Conservation (phyloP, 2,888 invertebrate species). For the Fragum fragum region DNA sequence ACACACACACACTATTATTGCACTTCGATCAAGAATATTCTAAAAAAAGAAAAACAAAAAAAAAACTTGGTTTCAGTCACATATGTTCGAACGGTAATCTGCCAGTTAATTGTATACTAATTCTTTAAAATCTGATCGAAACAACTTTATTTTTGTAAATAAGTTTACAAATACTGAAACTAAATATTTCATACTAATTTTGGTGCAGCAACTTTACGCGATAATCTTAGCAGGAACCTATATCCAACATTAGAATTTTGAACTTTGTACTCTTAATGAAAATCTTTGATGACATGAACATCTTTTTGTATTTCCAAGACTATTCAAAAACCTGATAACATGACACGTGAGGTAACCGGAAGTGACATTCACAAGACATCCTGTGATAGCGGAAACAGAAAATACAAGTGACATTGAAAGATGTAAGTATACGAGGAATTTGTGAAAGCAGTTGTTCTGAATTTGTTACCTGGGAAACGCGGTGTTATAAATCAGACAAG, state of each 20-base stretch:
- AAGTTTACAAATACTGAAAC: too few relatives aligned
- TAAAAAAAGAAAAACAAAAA: too few relatives aligned
- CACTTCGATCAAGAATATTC: too few relatives aligned
- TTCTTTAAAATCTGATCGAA: too few relatives aligned
- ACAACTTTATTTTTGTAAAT: too few relatives aligned
- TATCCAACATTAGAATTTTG: background rate
- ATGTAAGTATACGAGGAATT: background rate
- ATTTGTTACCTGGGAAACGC: constrained; percentile 17
- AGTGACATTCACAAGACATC: constrained; percentile 12
- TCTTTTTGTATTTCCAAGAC: background rate
- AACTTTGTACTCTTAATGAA: background rate
- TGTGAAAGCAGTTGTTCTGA: constrained; percentile 22
- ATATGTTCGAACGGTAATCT: too few relatives aligned
- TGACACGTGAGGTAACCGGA: background rate
- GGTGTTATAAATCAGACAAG: constrained; percentile 22
- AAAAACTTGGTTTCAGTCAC: too few relatives aligned
- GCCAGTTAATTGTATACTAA: too few relatives aligned
- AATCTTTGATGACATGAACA: constrained; percentile 2
- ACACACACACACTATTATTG: too few relatives aligned
- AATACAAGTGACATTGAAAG: constrained; percentile 5
- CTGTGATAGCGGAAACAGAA: background rate
- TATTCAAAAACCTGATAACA: background rate
- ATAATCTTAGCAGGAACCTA: background rate
- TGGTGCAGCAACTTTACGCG: background rate
- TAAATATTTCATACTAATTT: too few relatives aligned